Evolutionary conservation across 2,888 invertebrate genomes (phyloP).

Genomic region (Oxystoma pomonae): DNA sequence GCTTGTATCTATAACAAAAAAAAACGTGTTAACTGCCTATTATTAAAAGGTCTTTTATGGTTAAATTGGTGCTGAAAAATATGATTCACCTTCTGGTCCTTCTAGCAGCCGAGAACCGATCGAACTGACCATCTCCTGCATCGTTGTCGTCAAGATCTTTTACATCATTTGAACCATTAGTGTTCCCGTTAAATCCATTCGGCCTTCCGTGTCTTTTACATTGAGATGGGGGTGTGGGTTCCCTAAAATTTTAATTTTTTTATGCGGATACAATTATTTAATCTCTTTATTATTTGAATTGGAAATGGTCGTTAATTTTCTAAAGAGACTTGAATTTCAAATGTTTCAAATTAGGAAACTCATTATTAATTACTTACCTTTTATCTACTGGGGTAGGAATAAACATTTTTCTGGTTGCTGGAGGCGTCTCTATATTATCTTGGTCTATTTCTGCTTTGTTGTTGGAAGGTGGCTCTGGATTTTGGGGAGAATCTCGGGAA

Average conservation of each 20-base stretch:
- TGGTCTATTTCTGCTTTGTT: slow-evolving; percentile 83
- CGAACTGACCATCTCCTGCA: slow-evolving; percentile 76
- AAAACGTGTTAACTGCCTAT: too few relatives aligned
- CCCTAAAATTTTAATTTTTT: slow-evolving; percentile 16
- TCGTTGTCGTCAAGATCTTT: slow-evolving; percentile 48
- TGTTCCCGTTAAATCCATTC: slow-evolving; percentile 27
- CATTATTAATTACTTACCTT: slow-evolving; percentile 27
- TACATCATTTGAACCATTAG: slow-evolving; percentile 7
- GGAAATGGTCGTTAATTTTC: too few relatives aligned
- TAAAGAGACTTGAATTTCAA: too few relatives aligned
- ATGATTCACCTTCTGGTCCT: slow-evolving; percentile 68
- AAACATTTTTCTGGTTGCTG: slow-evolving; percentile 68
- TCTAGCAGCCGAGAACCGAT: slow-evolving; percentile 76
- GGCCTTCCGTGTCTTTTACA: slow-evolving; percentile 46
- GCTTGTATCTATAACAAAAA: not conserved
- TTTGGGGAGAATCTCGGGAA: slow-evolving; percentile 29
- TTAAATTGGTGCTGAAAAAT: too few relatives aligned
- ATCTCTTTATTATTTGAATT: too few relatives aligned
- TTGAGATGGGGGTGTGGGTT: slow-evolving; percentile 48
- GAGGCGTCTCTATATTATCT: slow-evolving; percentile 88
- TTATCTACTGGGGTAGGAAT: slow-evolving; percentile 59
- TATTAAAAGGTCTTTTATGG: too few relatives aligned
- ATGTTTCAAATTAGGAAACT: not conserved
- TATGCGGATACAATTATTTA: too few relatives aligned
- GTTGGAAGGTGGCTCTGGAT: slow-evolving; percentile 43